A percentile compares a stretch with the other conserved stretches of the same genome.
Evolutionary conservation across 2,113 vertebrate genomes (phyloP).

Genomic region (Tupaia chinensis): DNA sequence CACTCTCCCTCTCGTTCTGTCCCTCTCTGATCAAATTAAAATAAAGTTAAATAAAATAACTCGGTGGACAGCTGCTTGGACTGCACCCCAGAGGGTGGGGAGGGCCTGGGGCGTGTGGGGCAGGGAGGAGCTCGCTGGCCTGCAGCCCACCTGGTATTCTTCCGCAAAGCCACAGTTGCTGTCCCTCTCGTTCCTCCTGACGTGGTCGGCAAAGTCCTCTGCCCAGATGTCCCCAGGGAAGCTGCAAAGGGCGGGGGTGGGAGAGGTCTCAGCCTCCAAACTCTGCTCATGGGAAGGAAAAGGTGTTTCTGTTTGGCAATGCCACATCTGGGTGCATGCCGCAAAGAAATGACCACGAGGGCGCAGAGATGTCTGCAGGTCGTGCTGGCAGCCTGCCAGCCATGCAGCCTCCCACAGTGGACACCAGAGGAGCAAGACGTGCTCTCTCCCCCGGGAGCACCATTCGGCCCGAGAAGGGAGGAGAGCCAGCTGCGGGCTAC

Average conservation of each 20-base stretch:
- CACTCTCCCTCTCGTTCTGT: no score
- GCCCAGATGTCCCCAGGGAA: neutral
- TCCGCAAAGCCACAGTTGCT: constrained; percentile 54
- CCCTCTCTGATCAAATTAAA: no score
- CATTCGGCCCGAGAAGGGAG: no score
- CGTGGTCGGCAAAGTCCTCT: neutral
- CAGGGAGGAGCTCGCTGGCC: fast-evolving
- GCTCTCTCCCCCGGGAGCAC: no score
- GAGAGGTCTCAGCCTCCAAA: neutral
- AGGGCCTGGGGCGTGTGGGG: fast-evolving
- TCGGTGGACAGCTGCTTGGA: no score
- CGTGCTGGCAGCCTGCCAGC: no score
- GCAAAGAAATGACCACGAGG: neutral
- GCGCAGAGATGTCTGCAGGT: neutral
- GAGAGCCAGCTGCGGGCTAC: no score
- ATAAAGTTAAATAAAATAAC: no score
- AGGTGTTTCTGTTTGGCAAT: neutral
- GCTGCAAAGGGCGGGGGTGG: neutral
- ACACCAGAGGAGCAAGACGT: no score
- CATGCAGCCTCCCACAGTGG: no score
- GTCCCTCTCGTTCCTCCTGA: constrained; percentile 53
- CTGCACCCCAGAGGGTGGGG: fast-evolving
- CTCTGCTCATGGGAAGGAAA: neutral
- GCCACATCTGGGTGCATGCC: neutral
- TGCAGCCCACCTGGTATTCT: constrained; percentile 72